phyloP scores from a whole-genome alignment of 2,797 vertebrate genomes.

The Manis pentadactyla region DNA sequence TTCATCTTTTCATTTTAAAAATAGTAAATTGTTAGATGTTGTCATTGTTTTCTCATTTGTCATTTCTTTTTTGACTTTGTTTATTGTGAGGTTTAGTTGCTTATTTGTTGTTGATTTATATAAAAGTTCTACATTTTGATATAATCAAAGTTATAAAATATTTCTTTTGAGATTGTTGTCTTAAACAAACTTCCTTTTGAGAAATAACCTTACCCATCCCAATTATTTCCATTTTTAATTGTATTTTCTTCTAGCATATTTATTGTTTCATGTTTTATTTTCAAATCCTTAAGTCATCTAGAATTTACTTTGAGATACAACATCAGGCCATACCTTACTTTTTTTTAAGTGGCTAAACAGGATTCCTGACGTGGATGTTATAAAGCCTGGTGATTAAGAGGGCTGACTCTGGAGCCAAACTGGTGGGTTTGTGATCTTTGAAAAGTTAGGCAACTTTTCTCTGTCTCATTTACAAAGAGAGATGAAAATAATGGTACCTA shows the following conservation, averaged over 20 bases:
- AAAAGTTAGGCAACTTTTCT: not conserved
- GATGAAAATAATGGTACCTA: not conserved
- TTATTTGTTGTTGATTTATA: not conserved
- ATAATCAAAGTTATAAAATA: not conserved
- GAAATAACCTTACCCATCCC: not conserved
- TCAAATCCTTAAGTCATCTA: not conserved
- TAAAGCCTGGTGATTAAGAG: not conserved
- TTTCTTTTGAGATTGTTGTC: not conserved
- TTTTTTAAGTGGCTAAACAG: constrained; percentile 11
- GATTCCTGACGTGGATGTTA: not conserved
- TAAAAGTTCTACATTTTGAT: not conserved
- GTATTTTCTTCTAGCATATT: constrained; percentile 22
- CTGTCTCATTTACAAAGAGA: not conserved
- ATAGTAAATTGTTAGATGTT: not conserved
- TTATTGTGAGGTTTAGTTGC: not conserved
- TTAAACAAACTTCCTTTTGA: constrained; percentile 39
- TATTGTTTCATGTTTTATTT: not conserved
- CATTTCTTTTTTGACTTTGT: not conserved
- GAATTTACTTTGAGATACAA: not conserved
- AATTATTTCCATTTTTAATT: constrained; percentile 17
- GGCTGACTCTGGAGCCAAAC: not conserved
- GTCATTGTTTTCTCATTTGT: not conserved
- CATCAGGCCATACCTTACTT: not conserved
- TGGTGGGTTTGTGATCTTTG: not conserved
- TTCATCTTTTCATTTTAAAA: constrained; percentile 9